A percentile compares a stretch with the other conserved stretches of the same genome.
phyloP scores from a whole-genome alignment of 2,797 vertebrate genomes.

The Chromis chromis region DNA sequence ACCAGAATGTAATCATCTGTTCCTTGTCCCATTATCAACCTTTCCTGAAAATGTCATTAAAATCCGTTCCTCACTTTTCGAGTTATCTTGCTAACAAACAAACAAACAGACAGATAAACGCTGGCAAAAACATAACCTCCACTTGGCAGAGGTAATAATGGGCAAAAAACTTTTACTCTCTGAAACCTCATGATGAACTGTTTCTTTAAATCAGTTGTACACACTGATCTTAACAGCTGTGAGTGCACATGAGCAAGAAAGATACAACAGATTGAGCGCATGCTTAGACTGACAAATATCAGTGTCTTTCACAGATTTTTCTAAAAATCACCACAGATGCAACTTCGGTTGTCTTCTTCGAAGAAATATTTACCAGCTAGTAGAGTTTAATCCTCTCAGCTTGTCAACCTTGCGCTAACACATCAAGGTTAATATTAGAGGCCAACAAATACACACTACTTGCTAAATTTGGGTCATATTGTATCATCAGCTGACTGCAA shows the following conservation, averaged over 20 bases:
- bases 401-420: neutral
- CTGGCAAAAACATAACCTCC: no score
- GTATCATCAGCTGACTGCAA: constrained; percentile 24
- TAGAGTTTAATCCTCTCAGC: constrained; percentile 2
- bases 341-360: neutral
- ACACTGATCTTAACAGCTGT: constrained; percentile 21
- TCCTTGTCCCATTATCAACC: no score
- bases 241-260: constrained; percentile 19
- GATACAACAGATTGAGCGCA: constrained; percentile 29
- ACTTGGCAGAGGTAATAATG: no score
- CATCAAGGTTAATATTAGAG: neutral
- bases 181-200: neutral
- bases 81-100: no score
- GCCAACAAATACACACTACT: neutral
- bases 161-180: neutral
- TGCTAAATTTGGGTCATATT: constrained; percentile 7
- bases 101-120: no score
- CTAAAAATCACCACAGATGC: neutral
- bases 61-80: no score
- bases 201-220: neutral
- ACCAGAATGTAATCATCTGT: no score
- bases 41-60: no score
- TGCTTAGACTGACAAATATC: constrained; percentile 14
- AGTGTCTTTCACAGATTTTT: neutral
- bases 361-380: constrained; percentile 3